Percentiles rank a stretch among this genome's conserved stretches.
Conservation (phyloP, 2,797 vertebrate species). For the Sorex maritimensis region DNA sequence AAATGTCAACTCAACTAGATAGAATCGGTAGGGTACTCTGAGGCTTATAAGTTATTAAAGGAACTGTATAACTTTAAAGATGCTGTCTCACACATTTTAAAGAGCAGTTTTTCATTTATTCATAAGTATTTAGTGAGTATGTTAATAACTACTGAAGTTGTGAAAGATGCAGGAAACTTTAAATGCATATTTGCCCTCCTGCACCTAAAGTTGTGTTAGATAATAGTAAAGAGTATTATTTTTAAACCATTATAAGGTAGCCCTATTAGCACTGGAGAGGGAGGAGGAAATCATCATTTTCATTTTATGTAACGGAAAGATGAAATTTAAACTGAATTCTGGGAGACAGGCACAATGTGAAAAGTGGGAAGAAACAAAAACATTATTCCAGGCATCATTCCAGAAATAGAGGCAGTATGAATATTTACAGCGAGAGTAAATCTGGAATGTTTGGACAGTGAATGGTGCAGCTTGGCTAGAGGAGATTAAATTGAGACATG, state of each 20-base stretch:
- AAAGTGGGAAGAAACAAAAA: conserved; percentile 44
- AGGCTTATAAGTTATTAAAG: conserved; percentile 59
- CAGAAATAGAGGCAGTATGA: conserved; percentile 34
- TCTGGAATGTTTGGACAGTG: conserved; percentile 2
- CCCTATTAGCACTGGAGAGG: neutral
- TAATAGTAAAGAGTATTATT: neutral
- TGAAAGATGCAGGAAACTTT: conserved; percentile 56
- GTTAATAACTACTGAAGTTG: conserved; percentile 50
- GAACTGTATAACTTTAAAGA: conserved; percentile 59
- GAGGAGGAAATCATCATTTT: conserved; percentile 31
- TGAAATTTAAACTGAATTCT: conserved; percentile 19
- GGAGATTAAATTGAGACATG: neutral
- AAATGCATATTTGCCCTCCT: neutral
- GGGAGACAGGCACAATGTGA: conserved; percentile 11
- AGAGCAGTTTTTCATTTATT: conserved; percentile 47
- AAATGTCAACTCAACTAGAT: conserved; percentile 50
- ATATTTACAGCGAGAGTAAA: neutral
- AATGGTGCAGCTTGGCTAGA: neutral
- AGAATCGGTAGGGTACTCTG: conserved; percentile 37
- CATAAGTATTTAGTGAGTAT: conserved; percentile 41
- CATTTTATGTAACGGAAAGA: conserved; percentile 5
- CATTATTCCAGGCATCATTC: conserved; percentile 21
- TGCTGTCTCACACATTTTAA: conserved; percentile 63
- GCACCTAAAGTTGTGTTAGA: neutral
- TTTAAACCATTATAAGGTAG: conserved; percentile 52